These are phyloP conservation scores for Channa argus DNA, from an alignment of 2,113 vertebrate species.

Conservation along the genomic window DNA sequence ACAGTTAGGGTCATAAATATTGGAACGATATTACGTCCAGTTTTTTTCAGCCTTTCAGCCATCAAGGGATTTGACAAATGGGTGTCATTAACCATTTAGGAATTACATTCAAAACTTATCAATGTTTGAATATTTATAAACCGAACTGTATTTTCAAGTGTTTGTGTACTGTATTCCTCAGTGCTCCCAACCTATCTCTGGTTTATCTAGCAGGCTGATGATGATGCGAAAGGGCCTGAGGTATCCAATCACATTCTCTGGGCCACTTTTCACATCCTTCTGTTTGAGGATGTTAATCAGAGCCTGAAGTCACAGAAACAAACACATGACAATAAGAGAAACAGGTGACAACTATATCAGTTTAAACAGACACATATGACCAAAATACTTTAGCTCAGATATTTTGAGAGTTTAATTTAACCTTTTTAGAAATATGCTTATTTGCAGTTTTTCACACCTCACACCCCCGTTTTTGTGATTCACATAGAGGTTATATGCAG, in stretches of 20 bases:
- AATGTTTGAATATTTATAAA: no score
- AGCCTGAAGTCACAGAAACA: conserved; percentile 79
- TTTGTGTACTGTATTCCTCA: conserved; percentile 3
- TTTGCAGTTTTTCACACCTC: background rate
- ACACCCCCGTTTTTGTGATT: no score
- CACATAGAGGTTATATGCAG: background rate
- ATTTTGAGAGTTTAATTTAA: no score
- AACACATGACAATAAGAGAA: conserved; percentile 1
- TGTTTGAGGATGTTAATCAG: conserved; percentile 91
- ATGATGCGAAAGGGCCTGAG: conserved; percentile 95
- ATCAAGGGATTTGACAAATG: no score
- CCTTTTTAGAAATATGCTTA: background rate
- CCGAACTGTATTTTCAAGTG: background rate
- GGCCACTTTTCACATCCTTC: conserved; percentile 81
- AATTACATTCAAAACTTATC: no score
- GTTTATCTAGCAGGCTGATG: conserved; percentile 94
- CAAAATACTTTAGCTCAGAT: background rate
- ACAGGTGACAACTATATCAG: conserved; percentile 10
- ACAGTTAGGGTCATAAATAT: no score
- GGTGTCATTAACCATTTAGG: no score
- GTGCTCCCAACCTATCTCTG: conserved; percentile 89
- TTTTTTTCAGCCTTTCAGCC: no score
- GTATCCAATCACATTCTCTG: conserved; percentile 86
- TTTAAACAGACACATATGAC: conserved; percentile 30
- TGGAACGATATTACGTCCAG: no score